Evolutionary conservation across 1,140 invertebrate species (phyloP).

Genomic region (Hypsibius dujardini): DNA sequence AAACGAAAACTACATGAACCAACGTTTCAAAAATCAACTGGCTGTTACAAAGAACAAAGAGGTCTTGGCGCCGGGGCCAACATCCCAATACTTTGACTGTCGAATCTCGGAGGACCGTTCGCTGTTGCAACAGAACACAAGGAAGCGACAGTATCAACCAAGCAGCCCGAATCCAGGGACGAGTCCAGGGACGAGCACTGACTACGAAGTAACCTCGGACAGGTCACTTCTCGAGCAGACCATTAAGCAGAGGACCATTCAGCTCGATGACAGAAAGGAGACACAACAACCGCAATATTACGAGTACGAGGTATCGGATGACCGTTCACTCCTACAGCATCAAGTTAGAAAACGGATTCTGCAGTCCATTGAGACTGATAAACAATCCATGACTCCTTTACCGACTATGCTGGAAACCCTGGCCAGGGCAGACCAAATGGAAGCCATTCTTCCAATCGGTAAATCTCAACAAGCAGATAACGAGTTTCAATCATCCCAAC

Average conservation of each 20-base stretch:
- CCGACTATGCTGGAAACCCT: no score
- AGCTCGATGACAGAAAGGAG: no score
- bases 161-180: no score
- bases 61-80: neutral
- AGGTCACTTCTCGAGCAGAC: neutral
- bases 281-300: neutral
- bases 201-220: neutral
- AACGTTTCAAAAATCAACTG: conserved; percentile 6
- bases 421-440: neutral
- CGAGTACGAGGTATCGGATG: neutral
- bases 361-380: no score
- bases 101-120: neutral
- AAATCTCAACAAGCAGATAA: no score
- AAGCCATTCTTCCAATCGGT: neutral
- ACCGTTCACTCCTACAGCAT: neutral
- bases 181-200: no score
- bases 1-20: neutral
- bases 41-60: neutral
- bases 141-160: neutral
- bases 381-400: no score
- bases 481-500: no score
- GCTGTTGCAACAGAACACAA: neutral
- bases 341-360: neutral
- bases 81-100: neutral
- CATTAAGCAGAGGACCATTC: no score